These are phyloP conservation scores for Patella vulgata DNA, from an alignment of 1,140 invertebrate genomes.

Conservation along the genomic window DNA sequence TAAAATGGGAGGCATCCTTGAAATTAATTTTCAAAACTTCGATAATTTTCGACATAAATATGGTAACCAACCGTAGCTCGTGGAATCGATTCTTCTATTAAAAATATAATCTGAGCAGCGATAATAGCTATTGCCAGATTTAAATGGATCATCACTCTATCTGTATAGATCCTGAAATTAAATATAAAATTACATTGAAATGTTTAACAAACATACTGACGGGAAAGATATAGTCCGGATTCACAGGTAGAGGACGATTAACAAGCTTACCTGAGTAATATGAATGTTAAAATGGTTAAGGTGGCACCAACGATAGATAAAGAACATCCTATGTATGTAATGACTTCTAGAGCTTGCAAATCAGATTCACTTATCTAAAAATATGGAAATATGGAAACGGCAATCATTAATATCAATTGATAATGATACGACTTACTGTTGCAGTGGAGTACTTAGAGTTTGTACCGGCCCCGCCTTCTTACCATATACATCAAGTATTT, in stretches of 20 bases:
- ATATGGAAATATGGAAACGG: too few relatives aligned
- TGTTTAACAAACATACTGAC: neutral
- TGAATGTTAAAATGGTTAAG: slow-evolving; percentile 10
- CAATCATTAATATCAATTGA: neutral
- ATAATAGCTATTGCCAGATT: slow-evolving; percentile 19
- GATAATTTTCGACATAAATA: too few relatives aligned
- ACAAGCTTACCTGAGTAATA: slow-evolving; percentile 18
- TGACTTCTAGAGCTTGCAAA: slow-evolving; percentile 8
- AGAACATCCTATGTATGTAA: slow-evolving; percentile 15
- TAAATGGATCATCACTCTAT: slow-evolving; percentile 14
- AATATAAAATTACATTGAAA: neutral
- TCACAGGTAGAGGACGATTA: too few relatives aligned
- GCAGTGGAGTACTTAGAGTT: neutral
- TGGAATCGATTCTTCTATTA: slow-evolving; percentile 5
- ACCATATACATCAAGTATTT: neutral
- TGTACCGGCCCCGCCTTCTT: neutral
- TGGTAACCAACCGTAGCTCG: slow-evolving; percentile 8
- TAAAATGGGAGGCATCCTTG: too few relatives aligned
- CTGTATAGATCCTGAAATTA: slow-evolving; percentile 10
- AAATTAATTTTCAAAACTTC: too few relatives aligned
- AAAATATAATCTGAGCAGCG: slow-evolving; percentile 9
- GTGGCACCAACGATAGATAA: slow-evolving; percentile 9
- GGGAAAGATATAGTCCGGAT: neutral
- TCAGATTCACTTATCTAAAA: slow-evolving; percentile 6
- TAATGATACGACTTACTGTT: neutral